These are phyloP conservation scores for Mesocricetus auratus DNA, from an alignment of 2,113 vertebrate genomes.

Conservation along the genomic window DNA sequence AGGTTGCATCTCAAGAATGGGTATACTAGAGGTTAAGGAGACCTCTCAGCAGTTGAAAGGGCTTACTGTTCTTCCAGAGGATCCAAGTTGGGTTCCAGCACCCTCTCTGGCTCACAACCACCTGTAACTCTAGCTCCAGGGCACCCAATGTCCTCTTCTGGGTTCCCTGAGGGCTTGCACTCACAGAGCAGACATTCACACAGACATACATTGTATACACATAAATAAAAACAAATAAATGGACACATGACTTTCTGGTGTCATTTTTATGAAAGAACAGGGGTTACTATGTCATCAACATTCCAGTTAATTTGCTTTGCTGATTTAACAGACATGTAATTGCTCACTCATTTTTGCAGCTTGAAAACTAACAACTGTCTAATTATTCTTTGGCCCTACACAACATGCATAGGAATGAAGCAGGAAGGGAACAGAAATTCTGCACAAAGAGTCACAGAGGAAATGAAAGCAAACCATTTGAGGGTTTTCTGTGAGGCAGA, in stretches of 20 bases:
- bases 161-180: background rate
- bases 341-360: constrained; percentile 6
- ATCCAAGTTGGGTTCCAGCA: background rate
- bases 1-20: constrained; percentile 16
- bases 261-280: background rate
- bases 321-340: constrained; percentile 15
- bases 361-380: constrained; percentile 13
- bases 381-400: constrained; percentile 20
- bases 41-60: background rate
- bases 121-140: background rate
- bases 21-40: background rate
- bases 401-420: background rate
- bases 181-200: background rate
- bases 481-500: background rate
- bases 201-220: background rate
- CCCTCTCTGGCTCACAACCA: background rate
- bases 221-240: background rate
- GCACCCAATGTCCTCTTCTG: background rate
- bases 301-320: background rate
- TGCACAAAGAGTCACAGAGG: background rate
- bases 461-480: constrained; percentile 23
- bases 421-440: background rate
- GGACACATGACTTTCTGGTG: background rate
- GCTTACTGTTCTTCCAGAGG: background rate
- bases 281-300: background rate